Base-by-base conservation (phyloP, 2,797 vertebrate species). In the Sebastes iracundus region DNA sequence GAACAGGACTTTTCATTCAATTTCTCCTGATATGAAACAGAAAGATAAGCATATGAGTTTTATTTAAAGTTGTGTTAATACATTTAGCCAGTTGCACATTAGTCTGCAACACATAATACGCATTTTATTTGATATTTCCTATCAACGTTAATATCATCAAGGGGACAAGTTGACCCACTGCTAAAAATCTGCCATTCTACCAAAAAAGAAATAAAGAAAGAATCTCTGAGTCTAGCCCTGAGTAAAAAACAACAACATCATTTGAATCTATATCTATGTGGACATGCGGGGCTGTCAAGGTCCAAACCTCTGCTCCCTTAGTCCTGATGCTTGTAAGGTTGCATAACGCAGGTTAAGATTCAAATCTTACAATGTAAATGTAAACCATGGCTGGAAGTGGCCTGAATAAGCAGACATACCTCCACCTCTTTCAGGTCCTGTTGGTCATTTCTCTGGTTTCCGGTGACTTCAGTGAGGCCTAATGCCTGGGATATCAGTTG, bases 371-470 rank as follows among this genome's bases (percentile, higher is more conserved):
- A 60, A 16, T 16, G 42, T 7, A 61, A 59, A 28, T 61, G 42
- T 58, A 42, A 30, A 53, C 12, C 12, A 16, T 13, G 33, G 22
- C 25, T 28, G 2, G 33, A 27, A 18, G 49, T 27, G 16, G 20
- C 5, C 2, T 58, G 30, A 79, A 22, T 35, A 18, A 30, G 66
- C 32, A 64, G n/a, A n/a, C 82, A 22, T 85, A 97, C 97, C 97
- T 98, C 96, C 91, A 97, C 94, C 79, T 96, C 95, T 0, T 89
- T 82, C 58, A 97, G 32, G 52, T 86, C 88, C 80, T 95, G 95
- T 2, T 94, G 93, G 49, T 93, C 94, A 6, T 87, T 87, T 7
- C 83, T 86, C 52, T 92, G 61, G 27, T 89, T 79, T 0, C 72
- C 88, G 0, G 81, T 46, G 18, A 76, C 46, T 0, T 88, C 82